Evolutionary conservation across 64 coral and sea anemone species (phyloP), one percentile per base, ranked within the genome.

Genomic region (Porites australiensis): DNA sequence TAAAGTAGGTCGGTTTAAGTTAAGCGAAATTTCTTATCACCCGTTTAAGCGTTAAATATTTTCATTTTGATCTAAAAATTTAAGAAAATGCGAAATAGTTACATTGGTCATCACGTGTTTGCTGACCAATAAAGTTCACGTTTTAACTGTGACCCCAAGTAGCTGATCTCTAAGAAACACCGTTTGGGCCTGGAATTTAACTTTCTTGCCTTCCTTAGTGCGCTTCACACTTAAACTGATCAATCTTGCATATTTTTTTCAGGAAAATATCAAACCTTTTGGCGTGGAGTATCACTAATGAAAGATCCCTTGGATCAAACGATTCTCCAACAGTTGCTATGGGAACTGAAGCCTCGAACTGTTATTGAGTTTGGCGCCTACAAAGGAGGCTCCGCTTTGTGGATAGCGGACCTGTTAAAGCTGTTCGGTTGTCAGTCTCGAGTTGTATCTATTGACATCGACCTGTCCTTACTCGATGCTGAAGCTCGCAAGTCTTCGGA

Each of bases 281-380:
- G 85, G 85, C 68, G 85, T 58, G 85, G 85, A 46, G 43, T 72
- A 21, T 5, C 58, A 2, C 13, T 87, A 3, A 18, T 73, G 85
- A 87, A 87, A 54, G 58, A 73, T 37, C 68, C 68, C 37, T 74
- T 87, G 12, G 12, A 43, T 16, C 52, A 74, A 22, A 27, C 44
- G 6, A 75, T 66, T 15, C 15, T 58, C 18, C 85, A 87, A 58
- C 85, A 87, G 37, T 73, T 87, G 70, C 5, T 87, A 6, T 87
- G 85, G 85, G 85, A 87, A 58, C 22, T 87, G 1, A 87, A 74
- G 85, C 85, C 85, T 74, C 85, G 50, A 14, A 87, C 85, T 27
- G 85, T 87, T 3, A 43, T 87, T 37, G 85, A 87, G 50, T 44
- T 87, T 57, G 85, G 85, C 10, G 68, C 85, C 8, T 73, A 74